Evolutionary conservation across 2,888 invertebrate genomes (phyloP), one percentile per base, ranked within the genome.

Genomic region (Cataglyphis albicans): DNA sequence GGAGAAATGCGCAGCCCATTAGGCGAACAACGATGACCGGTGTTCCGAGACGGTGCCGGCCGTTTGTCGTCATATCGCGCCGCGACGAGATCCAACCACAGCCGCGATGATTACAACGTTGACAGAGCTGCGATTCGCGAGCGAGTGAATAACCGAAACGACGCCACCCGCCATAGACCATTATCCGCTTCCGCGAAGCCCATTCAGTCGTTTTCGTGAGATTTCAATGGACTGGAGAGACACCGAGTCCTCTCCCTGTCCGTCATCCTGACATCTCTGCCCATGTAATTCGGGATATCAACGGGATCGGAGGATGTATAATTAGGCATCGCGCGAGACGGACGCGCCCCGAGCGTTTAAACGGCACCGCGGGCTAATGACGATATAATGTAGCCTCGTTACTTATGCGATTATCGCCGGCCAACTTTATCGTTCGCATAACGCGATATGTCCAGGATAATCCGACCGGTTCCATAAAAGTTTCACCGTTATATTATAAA

Each of bases 1-100:
- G 88, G 90, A 92, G 93, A 92, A 93, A 93, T 92, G 93, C 92
- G 91, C 89, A 92, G 93, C 90, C 94, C 92, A 94, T 94, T 94
- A 94, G 92, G 88, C 90, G 92, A 93, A 94, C 94, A 94, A 93
- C 92, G 92, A 89, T 83, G 90, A 88, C 91, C 91, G 91, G 86
- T 90, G 90, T 90, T 86, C 86, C 84, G 75, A 87, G 84, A 88
- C 86, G 83, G 84, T 82, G 88, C 63, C 87, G 86, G 81, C 75
- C 81, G 86, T 87, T 85, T 88, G 84, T 76, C 72, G 84, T 76
- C 86, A 82, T 90, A 90, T 84, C 88, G 84, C 61, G 74, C 18
- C 81, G 57, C 78, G 80, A 12, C 65, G 41, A 55, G 32, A 75
- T 57, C 29, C 70, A 70, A 70, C 32, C n/a, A 25, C 72, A 52